Percentiles rank a stretch among this genome's conserved stretches.
These are phyloP conservation scores for Sarotherodon lohbergeri DNA, from an alignment of 2,113 vertebrate species.

Conservation along the genomic window DNA sequence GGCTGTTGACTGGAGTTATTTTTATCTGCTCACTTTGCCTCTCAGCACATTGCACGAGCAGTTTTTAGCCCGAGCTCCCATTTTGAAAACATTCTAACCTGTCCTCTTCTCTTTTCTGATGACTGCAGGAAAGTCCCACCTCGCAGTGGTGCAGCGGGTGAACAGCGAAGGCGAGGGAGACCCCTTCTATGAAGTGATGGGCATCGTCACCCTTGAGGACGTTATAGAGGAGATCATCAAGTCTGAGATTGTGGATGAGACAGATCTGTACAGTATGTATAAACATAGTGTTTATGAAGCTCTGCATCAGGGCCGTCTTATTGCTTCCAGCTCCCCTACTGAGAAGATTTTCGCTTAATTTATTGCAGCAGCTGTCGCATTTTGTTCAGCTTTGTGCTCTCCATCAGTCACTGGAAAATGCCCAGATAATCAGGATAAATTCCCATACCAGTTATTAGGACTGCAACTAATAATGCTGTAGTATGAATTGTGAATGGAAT, in stretches of 20 bases:
- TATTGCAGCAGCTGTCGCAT: background rate
- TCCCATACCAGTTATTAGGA: background rate
- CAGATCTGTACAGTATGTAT: conserved; percentile 92
- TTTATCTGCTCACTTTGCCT: conserved; percentile 9
- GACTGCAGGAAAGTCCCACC: conserved; percentile 73
- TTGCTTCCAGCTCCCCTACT: background rate
- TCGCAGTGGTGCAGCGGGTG: conserved; percentile 77
- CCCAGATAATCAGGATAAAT: background rate
- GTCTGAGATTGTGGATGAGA: conserved; percentile 97
- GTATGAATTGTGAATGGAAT: background rate
- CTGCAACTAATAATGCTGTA: background rate
- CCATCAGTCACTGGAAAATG: background rate
- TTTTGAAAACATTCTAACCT: background rate
- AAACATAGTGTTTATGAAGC: background rate
- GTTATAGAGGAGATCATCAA: conserved; percentile 82
- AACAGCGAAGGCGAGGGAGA: conserved; percentile 76
- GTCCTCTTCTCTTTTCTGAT: background rate
- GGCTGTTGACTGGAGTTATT: conserved; percentile 28
- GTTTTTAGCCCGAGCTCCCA: background rate
- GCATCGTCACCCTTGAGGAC: conserved; percentile 75
- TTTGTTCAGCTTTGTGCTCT: background rate
- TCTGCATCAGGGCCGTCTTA: background rate
- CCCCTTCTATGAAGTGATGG: conserved; percentile 78
- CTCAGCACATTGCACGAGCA: background rate
- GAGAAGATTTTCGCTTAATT: background rate